These are phyloP conservation scores for Mactromeris polynyma DNA, from an alignment of 2,888 invertebrate genomes.

Conservation along the genomic window DNA sequence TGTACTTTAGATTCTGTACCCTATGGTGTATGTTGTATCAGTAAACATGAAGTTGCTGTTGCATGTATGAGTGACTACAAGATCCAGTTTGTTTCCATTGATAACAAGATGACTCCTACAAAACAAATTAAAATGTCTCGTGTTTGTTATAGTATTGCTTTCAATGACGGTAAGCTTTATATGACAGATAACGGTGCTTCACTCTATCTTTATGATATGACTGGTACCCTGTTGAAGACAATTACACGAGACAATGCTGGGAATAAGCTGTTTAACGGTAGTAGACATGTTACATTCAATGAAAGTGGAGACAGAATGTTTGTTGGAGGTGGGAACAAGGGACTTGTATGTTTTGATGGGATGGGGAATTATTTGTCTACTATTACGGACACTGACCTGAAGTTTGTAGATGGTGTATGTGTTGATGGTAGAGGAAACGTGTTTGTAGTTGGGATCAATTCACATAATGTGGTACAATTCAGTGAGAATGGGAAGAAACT, in stretches of 20 bases:
- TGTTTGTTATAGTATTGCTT: constrained; percentile 21
- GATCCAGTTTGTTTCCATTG: constrained; percentile 33
- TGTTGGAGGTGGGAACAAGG: background rate
- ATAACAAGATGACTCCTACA: background rate
- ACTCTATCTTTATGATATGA: constrained; percentile 24
- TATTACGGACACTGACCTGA: background rate
- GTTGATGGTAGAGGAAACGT: constrained; percentile 22
- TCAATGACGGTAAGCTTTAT: constrained; percentile 13
- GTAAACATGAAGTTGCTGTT: constrained; percentile 31
- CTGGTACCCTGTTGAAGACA: constrained; percentile 18
- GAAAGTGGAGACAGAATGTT: background rate
- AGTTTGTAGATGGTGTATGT: background rate
- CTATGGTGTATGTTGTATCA: background rate
- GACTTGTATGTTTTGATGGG: constrained; percentile 12
- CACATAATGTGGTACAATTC: constrained; percentile 16
- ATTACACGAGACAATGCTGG: constrained; percentile 10
- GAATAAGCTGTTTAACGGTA: background rate
- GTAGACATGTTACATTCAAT: background rate
- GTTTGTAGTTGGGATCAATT: constrained; percentile 2
- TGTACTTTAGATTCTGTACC: background rate
- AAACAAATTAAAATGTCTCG: background rate
- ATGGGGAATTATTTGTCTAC: background rate
- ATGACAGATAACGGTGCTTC: background rate
- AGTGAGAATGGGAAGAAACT: constrained; percentile 24
- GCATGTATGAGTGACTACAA: background rate